Evolutionary conservation across 23 tunicate species (phyloP).

Genomic region (Halocynthia aurantium): DNA sequence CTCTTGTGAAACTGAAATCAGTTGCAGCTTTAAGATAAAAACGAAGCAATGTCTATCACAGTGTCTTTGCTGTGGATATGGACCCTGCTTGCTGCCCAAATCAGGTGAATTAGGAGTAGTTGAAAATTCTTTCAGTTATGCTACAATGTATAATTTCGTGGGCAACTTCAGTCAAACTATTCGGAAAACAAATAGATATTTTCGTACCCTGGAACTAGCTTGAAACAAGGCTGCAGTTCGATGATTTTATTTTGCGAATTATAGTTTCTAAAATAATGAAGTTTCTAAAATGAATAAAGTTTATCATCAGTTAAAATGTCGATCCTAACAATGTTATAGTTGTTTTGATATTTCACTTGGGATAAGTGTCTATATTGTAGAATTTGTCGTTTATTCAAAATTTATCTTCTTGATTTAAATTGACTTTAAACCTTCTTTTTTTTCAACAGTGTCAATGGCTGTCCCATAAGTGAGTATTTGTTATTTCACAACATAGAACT

Average conservation of each 20-base stretch:
- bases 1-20: neutral
- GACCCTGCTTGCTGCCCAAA: conserved; percentile 78
- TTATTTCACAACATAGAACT: neutral
- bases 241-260: neutral
- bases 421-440: neutral
- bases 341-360: neutral
- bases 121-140: too few relatives aligned
- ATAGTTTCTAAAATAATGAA: neutral
- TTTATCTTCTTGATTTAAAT: neutral
- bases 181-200: too few relatives aligned
- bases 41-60: conserved; percentile 50
- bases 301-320: too few relatives aligned
- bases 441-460: conserved; percentile 55
- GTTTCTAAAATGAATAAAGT: too few relatives aligned
- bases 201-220: too few relatives aligned
- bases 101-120: conserved; percentile 36
- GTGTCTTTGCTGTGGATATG: conserved; percentile 76
- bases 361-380: neutral
- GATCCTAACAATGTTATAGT: neutral
- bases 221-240: neutral
- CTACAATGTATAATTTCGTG: too few relatives aligned
- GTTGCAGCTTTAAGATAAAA: neutral
- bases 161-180: too few relatives aligned
- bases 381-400: neutral
- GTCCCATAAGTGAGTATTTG: conserved; percentile 29